Conservation (phyloP, 1,140 invertebrate species). For the Heterodera schachtii region DNA sequence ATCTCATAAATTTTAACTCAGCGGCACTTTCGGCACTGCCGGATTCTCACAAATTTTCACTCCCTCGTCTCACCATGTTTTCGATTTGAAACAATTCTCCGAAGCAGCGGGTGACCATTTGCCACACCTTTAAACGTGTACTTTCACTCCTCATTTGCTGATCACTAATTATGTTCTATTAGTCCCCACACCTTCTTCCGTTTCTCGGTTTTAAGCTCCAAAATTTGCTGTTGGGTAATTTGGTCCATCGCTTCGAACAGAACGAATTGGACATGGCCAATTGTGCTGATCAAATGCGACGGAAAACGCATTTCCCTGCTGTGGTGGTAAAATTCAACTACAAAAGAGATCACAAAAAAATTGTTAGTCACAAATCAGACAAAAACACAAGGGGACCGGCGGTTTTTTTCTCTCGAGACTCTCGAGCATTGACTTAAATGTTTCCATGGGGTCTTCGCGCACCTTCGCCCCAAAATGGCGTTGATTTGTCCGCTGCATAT, state of each 20-base stretch:
- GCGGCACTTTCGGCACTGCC: no score
- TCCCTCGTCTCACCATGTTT: background rate
- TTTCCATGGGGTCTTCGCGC: background rate
- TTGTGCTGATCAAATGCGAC: background rate
- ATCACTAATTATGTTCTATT: no score
- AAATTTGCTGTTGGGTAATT: background rate
- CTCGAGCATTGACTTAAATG: background rate
- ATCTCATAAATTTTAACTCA: no score
- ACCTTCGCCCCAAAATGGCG: background rate
- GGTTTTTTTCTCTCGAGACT: no score
- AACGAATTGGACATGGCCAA: background rate
- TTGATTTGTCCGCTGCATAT: background rate
- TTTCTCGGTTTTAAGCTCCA: background rate
- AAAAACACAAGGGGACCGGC: no score
- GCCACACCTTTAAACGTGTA: slow-evolving; percentile 2
- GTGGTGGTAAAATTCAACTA: no score
- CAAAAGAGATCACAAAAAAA: background rate
- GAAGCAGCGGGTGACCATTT: background rate
- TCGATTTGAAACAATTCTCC: background rate
- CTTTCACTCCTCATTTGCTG: no score
- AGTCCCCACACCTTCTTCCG: background rate
- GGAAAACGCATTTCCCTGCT: no score
- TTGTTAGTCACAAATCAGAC: no score
- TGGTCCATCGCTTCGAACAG: slow-evolving; percentile 13
- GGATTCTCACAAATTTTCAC: slow-evolving; percentile 1